These are phyloP conservation scores for Melanotaenia trifasciata DNA, from an alignment of 2,797 vertebrate species.

Conservation along the genomic window DNA sequence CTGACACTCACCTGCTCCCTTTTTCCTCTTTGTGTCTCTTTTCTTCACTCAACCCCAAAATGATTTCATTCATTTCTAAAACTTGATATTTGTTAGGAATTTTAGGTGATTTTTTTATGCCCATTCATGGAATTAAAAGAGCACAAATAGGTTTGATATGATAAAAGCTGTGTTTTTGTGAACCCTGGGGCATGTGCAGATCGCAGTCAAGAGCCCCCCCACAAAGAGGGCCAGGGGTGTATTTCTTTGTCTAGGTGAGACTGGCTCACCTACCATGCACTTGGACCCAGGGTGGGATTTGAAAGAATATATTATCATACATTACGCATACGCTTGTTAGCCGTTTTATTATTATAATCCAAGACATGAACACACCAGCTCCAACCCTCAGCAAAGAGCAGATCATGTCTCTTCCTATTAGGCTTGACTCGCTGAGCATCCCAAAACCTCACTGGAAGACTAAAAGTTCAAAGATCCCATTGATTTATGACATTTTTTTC, in stretches of 20 bases:
- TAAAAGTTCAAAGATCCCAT: background rate
- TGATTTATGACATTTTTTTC: background rate
- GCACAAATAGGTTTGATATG: slow-evolving; percentile 21
- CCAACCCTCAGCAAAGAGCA: background rate
- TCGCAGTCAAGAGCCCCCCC: slow-evolving; percentile 25
- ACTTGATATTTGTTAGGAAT: slow-evolving; percentile 28
- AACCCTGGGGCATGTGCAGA: slow-evolving; percentile 12
- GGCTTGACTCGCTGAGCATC: slow-evolving; percentile 6
- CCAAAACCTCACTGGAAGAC: background rate
- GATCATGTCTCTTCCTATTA: background rate
- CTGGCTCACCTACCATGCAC: slow-evolving; percentile 79
- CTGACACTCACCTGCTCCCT: slow-evolving; percentile 35
- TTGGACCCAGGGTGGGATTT: slow-evolving; percentile 30
- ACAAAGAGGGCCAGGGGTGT: slow-evolving; percentile 19
- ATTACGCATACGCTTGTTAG: slow-evolving; percentile 12
- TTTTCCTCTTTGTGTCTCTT: slow-evolving; percentile 19
- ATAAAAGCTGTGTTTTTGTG: slow-evolving; percentile 16
- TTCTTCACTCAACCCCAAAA: slow-evolving; percentile 12
- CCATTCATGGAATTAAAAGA: slow-evolving; percentile 27
- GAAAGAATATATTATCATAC: slow-evolving; percentile 35
- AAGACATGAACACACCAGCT: slow-evolving; percentile 9
- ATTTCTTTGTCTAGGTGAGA: slow-evolving; percentile 30
- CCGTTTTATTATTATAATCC: slow-evolving; percentile 23
- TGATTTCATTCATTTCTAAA: slow-evolving; percentile 34
- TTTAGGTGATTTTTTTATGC: slow-evolving; percentile 24